Evolutionary conservation across 2,113 vertebrate species (phyloP).

Genomic region (Telmatochromis brachygnathus): DNA sequence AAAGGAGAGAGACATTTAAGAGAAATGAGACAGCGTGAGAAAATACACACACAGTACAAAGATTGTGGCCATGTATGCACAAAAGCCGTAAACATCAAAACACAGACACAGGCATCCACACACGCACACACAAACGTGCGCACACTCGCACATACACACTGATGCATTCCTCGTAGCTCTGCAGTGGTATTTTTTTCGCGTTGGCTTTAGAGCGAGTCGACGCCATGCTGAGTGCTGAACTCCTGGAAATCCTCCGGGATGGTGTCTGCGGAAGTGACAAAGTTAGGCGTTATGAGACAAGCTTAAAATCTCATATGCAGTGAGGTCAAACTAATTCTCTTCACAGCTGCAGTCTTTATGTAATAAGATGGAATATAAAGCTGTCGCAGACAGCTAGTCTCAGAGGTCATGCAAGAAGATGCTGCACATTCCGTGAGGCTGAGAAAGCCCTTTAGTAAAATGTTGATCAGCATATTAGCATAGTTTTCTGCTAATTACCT

Average conservation of each 20-base stretch:
- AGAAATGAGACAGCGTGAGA: not conserved
- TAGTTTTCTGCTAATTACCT: not conserved
- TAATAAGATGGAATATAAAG: not conserved
- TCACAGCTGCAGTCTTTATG: not conserved
- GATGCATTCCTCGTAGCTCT: not conserved
- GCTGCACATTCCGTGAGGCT: not conserved
- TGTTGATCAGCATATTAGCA: not conserved
- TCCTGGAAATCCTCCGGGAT: slow-evolving; percentile 76
- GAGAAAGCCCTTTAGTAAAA: not conserved
- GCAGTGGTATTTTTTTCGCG: not conserved
- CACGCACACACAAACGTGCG: not conserved
- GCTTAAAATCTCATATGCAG: not conserved
- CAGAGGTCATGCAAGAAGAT: not conserved
- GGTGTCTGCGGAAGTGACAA: slow-evolving; percentile 58
- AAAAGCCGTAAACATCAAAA: slow-evolving; percentile 14
- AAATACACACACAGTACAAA: slow-evolving; percentile 28
- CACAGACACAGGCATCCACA: not conserved
- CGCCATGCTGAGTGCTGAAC: slow-evolving; percentile 63
- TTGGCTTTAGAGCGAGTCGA: slow-evolving; percentile 52
- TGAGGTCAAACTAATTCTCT: not conserved
- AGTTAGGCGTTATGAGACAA: not conserved
- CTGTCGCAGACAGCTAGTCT: not conserved
- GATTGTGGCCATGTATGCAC: not conserved
- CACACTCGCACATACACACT: not conserved
- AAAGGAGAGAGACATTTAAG: not conserved